A percentile compares a stretch with the other conserved stretches of the same genome.
Conservation (phyloP, 2,888 invertebrate genomes). For the Leptura quadrifasciata region DNA sequence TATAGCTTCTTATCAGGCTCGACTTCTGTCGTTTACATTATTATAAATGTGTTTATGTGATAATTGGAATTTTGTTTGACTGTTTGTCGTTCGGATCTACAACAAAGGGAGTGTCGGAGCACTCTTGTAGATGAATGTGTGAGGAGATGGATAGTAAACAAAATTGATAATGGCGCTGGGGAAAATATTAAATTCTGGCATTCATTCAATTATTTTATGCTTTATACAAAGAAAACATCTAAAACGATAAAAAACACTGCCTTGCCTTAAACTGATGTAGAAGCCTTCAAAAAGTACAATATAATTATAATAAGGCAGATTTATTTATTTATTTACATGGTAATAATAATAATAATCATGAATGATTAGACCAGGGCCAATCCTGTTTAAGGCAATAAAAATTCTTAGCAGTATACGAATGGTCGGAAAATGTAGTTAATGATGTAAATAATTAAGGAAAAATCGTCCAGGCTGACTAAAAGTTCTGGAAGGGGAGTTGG, state of each 20-base stretch:
- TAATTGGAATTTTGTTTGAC: slow-evolving; percentile 43
- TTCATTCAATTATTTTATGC: slow-evolving; percentile 15
- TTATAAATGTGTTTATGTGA: slow-evolving; percentile 38
- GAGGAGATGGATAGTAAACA: slow-evolving; percentile 26
- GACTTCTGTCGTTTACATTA: slow-evolving; percentile 33
- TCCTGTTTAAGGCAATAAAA: too few relatives aligned
- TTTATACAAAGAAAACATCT: slow-evolving; percentile 16
- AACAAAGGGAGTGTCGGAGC: slow-evolving; percentile 11
- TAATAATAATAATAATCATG: too few relatives aligned
- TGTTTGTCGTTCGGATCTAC: slow-evolving; percentile 15
- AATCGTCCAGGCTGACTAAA: too few relatives aligned
- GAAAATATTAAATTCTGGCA: slow-evolving; percentile 10
- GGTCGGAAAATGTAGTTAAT: too few relatives aligned
- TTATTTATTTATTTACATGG: too few relatives aligned
- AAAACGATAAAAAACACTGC: not conserved
- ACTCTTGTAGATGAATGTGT: not conserved
- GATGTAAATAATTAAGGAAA: too few relatives aligned
- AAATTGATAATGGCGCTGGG: slow-evolving; percentile 30
- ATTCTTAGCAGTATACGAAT: too few relatives aligned
- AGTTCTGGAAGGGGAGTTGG: too few relatives aligned
- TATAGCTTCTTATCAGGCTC: slow-evolving; percentile 17
- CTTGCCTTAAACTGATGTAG: not conserved
- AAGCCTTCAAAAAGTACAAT: not conserved
- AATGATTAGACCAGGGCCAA: too few relatives aligned
- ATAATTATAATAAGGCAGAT: not conserved